Conservation (phyloP, 2,888 invertebrate species). For the Lypha dubia region DNA sequence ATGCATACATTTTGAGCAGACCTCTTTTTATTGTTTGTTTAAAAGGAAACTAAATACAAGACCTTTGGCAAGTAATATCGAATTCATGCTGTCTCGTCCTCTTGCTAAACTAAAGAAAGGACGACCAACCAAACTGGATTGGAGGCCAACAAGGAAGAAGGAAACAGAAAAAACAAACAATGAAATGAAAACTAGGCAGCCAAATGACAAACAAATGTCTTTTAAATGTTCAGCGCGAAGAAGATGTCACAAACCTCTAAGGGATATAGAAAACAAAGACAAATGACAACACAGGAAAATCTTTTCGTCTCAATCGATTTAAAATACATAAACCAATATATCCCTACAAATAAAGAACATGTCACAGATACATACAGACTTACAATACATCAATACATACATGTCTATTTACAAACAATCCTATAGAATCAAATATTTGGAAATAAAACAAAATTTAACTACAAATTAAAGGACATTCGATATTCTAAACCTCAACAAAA, state of each 20-base stretch:
- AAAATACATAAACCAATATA: conserved; percentile 76
- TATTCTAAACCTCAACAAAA: conserved; percentile 26
- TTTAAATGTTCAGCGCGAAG: conserved; percentile 80
- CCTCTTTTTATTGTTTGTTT: conserved; percentile 48
- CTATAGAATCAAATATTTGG: background rate
- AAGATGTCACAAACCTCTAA: conserved; percentile 76
- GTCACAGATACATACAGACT: background rate
- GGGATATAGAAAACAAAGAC: conserved; percentile 69
- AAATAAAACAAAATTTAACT: conserved; percentile 24
- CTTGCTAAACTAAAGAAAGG: conserved; percentile 44
- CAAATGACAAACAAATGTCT: conserved; percentile 81
- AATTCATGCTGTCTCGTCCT: conserved; percentile 54
- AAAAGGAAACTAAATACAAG: conserved; percentile 45
- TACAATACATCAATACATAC: too few relatives aligned
- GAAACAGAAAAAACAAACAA: background rate
- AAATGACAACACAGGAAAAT: conserved; percentile 71
- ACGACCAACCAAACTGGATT: conserved; percentile 39
- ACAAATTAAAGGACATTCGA: conserved; percentile 57
- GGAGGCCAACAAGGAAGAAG: conserved; percentile 33
- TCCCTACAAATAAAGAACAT: conserved; percentile 61
- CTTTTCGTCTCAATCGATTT: conserved; percentile 75
- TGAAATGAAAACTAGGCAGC: conserved; percentile 78
- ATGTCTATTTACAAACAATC: background rate
- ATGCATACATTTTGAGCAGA: conserved; percentile 20
- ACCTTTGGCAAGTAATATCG: conserved; percentile 64